Conservation (phyloP, 2,113 vertebrate species). For the Chamaetylas fuelleborni region DNA sequence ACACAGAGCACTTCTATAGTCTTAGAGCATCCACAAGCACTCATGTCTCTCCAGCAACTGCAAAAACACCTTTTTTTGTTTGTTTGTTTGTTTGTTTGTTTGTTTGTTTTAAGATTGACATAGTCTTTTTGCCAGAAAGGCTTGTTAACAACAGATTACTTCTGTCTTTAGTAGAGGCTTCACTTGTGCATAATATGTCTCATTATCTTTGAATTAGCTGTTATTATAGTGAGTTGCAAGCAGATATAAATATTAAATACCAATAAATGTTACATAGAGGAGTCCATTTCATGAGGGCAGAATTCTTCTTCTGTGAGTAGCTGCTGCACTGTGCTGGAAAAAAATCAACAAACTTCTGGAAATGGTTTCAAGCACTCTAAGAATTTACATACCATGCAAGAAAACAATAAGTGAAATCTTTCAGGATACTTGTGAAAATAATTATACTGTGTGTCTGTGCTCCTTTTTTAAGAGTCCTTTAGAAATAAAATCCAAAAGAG, state of each 20-base stretch:
- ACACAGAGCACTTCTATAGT: not conserved
- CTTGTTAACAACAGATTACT: not conserved
- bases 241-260: constrained; percentile 30
- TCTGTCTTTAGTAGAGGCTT: not conserved
- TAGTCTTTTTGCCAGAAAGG: not conserved
- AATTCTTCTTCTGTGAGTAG: not conserved
- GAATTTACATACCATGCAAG: not conserved
- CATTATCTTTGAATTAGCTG: not conserved
- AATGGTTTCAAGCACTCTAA: not conserved
- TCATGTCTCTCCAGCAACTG: not conserved
- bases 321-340: not conserved
- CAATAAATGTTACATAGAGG: not conserved
- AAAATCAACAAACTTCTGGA: not conserved
- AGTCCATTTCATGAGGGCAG: not conserved
- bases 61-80: not conserved
- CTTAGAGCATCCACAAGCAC: not conserved
- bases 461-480: not conserved
- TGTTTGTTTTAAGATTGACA: not conserved
- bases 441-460: not conserved
- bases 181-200: not conserved
- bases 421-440: not conserved
- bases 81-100: not conserved
- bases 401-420: not conserved
- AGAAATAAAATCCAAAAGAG: not conserved
- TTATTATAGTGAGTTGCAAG: not conserved